phyloP scores from a whole-genome alignment of 1,140 invertebrate species.

The Aplysia californica region DNA sequence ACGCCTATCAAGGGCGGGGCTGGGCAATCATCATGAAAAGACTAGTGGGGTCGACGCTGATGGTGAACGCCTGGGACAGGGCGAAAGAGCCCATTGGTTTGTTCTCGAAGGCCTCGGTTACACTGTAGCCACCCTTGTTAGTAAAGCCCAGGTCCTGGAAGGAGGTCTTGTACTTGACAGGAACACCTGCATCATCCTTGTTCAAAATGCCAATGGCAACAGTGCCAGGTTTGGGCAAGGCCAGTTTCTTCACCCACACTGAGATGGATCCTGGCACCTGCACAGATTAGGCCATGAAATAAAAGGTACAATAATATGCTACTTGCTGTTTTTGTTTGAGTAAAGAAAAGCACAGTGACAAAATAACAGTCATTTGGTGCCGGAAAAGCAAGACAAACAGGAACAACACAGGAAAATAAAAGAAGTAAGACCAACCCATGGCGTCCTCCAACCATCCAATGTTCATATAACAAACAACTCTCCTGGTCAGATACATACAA shows the following conservation, averaged over 20 bases:
- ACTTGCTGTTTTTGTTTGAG: too few species aligned
- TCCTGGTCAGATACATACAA: too few species aligned
- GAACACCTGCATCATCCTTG: slow-evolving; percentile 39
- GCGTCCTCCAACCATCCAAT: too few species aligned
- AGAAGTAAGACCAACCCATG: not conserved
- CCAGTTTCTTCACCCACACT: slow-evolving; percentile 54
- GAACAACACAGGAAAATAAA: not conserved
- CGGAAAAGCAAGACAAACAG: too few species aligned
- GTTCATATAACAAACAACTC: too few species aligned
- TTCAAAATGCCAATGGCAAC: slow-evolving; percentile 52
- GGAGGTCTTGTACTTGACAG: slow-evolving; percentile 50
- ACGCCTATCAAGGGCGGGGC: too few species aligned
- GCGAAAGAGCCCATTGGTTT: slow-evolving; percentile 75
- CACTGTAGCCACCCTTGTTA: slow-evolving; percentile 82
- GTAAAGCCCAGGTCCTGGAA: slow-evolving; percentile 84
- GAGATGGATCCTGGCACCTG: slow-evolving; percentile 31
- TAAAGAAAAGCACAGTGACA: not conserved
- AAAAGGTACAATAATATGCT: not conserved
- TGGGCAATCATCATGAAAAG: slow-evolving; percentile 40
- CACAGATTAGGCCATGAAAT: not conserved
- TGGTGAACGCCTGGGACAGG: slow-evolving; percentile 88
- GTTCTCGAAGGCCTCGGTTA: slow-evolving; percentile 74
- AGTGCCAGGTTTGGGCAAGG: slow-evolving; percentile 34
- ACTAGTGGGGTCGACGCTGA: slow-evolving; percentile 93
- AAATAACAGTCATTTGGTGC: not conserved